Evolutionary conservation across 1,140 invertebrate species (phyloP), one percentile per base, ranked within the genome.

Genomic region (Plutomurus gul): DNA sequence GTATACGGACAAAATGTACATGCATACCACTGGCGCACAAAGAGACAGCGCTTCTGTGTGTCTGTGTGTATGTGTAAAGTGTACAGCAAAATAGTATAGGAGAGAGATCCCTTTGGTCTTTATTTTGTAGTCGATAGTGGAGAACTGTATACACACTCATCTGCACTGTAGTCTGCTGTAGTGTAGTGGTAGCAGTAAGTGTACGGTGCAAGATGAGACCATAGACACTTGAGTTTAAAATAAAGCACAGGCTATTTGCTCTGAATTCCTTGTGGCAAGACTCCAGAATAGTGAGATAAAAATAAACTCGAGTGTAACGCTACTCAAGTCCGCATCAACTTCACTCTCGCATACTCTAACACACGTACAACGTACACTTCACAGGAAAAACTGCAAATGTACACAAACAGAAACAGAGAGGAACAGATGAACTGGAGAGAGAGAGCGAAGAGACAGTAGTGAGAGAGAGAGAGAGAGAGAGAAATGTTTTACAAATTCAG

Each of bases 201-300:
- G n/a, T n/a, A n/a, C n/a, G n/a, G n/a, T n/a, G n/a, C n/a, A 51
- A 51, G 27, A 65, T 33, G 56, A 33, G 27, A 33, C 27, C 16
- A 30, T 65, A 18, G 25, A 30, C 56, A 65, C 27, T 65, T 65
- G 25, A 27, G 27, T 65, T 65, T 65, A 33, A 65, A 30, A 65
- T 65, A 72, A 72, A 72, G 22, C 37, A 72, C 70, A 43, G 37
- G 70, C 70, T 72, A 72, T 72, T 72, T 72, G 70, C 36, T 72
- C 39, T 40, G 70, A 72, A 72, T 72, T 72, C 70, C 22, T n/a
- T 72, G 70, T 72, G 70, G 70, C 70, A 72, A 40, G 20, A 39
- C 20, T 72, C 70, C 70, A 72, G 70, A 72, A 72, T 40, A 37
- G 70, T 11, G 18, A 72, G 70, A 72, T 72, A 72, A 72, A 72